These are phyloP conservation scores for Charina bottae DNA, from an alignment of 2,113 vertebrate species.

Conservation along the genomic window DNA sequence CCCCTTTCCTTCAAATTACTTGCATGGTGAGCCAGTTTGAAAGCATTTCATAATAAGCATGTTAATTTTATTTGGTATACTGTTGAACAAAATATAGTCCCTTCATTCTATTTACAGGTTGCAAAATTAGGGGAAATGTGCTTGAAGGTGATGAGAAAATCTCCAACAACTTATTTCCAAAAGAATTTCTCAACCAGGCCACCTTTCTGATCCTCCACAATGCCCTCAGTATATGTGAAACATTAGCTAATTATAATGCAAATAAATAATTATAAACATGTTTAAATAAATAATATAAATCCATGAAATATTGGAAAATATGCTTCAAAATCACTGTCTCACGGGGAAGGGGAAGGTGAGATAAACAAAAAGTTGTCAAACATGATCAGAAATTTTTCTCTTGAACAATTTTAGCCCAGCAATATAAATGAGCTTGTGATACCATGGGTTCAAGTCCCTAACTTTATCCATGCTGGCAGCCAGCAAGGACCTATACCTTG, in stretches of 20 bases:
- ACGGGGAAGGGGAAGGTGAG: not conserved
- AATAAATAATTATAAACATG: not conserved
- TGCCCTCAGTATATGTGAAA: not conserved
- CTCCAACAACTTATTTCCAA: not conserved
- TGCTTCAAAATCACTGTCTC: not conserved
- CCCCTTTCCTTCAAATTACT: constrained; percentile 75
- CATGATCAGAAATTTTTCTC: not conserved
- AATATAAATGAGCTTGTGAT: not conserved
- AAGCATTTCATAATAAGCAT: constrained; percentile 16
- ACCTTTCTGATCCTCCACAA: not conserved
- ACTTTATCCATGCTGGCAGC: not conserved
- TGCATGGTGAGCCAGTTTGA: constrained; percentile 77
- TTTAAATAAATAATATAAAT: not conserved
- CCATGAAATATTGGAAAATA: not conserved
- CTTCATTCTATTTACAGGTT: not conserved
- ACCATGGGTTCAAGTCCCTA: not conserved
- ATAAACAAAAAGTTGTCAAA: not conserved
- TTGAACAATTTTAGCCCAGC: not conserved
- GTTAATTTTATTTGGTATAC: not conserved
- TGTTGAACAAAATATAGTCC: not conserved
- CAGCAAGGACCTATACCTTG: not conserved
- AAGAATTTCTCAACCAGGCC: not conserved
- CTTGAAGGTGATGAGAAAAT: not conserved
- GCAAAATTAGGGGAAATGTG: not conserved
- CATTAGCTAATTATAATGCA: not conserved